Conservation (phyloP, 1,140 invertebrate genomes). For the Trichogramma pretiosum region DNA sequence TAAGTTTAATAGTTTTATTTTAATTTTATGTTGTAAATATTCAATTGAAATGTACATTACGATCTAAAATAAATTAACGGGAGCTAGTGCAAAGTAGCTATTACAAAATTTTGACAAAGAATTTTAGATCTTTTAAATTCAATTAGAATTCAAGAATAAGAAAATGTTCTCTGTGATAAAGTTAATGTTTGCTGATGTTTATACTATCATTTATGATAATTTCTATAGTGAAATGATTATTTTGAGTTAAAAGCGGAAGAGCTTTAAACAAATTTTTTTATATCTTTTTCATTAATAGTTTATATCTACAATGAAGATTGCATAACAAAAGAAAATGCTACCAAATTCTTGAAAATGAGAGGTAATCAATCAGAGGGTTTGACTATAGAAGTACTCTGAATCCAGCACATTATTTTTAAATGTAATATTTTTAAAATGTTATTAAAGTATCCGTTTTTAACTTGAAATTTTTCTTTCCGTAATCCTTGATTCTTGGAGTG, state of each 20-base stretch:
- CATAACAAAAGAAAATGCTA: slow-evolving; percentile 1
- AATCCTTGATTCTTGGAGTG: slow-evolving; percentile 23
- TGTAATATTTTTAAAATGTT: slow-evolving; percentile 10
- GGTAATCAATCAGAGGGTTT: too few species aligned
- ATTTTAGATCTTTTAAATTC: too few species aligned
- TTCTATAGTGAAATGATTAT: slow-evolving; percentile 13
- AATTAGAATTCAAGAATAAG: too few species aligned
- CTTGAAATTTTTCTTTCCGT: slow-evolving; percentile 20
- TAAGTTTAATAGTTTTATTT: slow-evolving; percentile 4
- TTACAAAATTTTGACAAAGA: too few species aligned
- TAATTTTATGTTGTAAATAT: too few species aligned
- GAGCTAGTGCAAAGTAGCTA: too few species aligned
- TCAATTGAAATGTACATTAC: too few species aligned
- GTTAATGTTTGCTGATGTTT: slow-evolving; percentile 12
- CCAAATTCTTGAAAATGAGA: too few species aligned
- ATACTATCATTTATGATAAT: slow-evolving; percentile 3
- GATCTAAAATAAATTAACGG: too few species aligned
- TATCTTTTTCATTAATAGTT: neutral
- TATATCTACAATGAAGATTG: slow-evolving; percentile 17
- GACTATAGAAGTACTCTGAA: too few species aligned
- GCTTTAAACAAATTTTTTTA: slow-evolving; percentile 10
- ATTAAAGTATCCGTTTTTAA: slow-evolving; percentile 21
- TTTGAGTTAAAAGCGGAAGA: slow-evolving; percentile 19
- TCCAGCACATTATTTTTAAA: slow-evolving; percentile 8
- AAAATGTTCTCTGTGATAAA: slow-evolving; percentile 18